Conservation (phyloP, 2,888 invertebrate genomes). For the Conistra vaccinii region DNA sequence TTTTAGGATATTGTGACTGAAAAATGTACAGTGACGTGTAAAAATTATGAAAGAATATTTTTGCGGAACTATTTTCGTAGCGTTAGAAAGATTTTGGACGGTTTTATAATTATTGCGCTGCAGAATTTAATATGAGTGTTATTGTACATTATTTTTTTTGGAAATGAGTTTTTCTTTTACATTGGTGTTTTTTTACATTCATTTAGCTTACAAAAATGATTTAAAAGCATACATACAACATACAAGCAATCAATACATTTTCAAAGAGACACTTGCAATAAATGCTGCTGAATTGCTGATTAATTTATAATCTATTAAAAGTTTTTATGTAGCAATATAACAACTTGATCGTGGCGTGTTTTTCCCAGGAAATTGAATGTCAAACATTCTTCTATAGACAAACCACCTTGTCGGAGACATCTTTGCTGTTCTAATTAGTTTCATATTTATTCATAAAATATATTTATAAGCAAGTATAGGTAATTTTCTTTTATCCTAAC, state of each 20-base stretch:
- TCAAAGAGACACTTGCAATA: neutral
- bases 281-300: neutral
- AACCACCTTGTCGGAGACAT: constrained; percentile 1
- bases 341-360: constrained; percentile 7
- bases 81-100: constrained; percentile 19
- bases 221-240: too few species aligned
- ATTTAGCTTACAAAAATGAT: neutral
- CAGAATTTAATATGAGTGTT: constrained; percentile 25
- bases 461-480: neutral
- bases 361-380: constrained; percentile 55
- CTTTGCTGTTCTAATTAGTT: constrained; percentile 40
- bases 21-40: constrained; percentile 41
- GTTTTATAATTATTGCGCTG: constrained; percentile 12
- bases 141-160: neutral
- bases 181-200: too few species aligned
- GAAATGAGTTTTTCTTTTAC: neutral
- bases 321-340: constrained; percentile 1
- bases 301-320: neutral
- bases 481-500: neutral
- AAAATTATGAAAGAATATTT: constrained; percentile 51
- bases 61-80: constrained; percentile 38
- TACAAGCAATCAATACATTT: too few species aligned
- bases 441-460: neutral
- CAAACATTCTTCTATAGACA: constrained; percentile 17
- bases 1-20: constrained; percentile 56